Base-by-base conservation (phyloP, 2,113 vertebrate genomes). In the Syngnathus typhle region DNA sequence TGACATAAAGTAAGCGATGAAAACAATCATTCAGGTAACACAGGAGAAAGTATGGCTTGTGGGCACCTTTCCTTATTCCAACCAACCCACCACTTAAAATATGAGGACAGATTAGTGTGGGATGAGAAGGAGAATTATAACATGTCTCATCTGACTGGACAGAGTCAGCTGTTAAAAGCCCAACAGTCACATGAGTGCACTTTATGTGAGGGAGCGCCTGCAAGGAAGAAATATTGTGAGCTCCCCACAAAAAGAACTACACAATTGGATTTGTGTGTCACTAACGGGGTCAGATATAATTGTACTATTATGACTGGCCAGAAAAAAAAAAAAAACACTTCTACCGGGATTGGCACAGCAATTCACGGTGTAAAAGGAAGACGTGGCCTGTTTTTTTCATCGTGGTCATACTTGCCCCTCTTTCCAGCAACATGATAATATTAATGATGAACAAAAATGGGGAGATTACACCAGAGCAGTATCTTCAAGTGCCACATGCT, bases 221-320 rank as follows among this genome's bases (percentile, higher is more conserved):
- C 38, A 59, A 44, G 23, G 18, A 41, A n/a, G 52, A 21, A 38
- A 27, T 10, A 37, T 51, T 43, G 2, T 47, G 10, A 49, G 66
- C 65, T 76, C 21, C 27, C 2, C 19, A 7, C 0, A 2, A 43
- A 19, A 37, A 64, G 6, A 58, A 47, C 38, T 46, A 60, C 37
- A 64, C 21, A 67, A 39, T 12, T 80, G 72, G 59, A 46, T 82
- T 75, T 82, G 61, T 82, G 67, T 77, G 72, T 84, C 79, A 70
- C 67, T 79, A 84, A 81, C 76, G 74, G 73, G 84, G 79, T 79
- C 81, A 78, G 74, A 81, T 79, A 76, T 75, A 77, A 84, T 82
- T 73, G 72, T 52, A 56, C 62, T 55, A 36, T 60, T 60, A 37
- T 66, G 75, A 75, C 69, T 70, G 65, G 71, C 73, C 69, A 81